These are phyloP conservation scores for Acropternis orthonyx DNA, from an alignment of 2,797 vertebrate genomes.

Conservation along the genomic window DNA sequence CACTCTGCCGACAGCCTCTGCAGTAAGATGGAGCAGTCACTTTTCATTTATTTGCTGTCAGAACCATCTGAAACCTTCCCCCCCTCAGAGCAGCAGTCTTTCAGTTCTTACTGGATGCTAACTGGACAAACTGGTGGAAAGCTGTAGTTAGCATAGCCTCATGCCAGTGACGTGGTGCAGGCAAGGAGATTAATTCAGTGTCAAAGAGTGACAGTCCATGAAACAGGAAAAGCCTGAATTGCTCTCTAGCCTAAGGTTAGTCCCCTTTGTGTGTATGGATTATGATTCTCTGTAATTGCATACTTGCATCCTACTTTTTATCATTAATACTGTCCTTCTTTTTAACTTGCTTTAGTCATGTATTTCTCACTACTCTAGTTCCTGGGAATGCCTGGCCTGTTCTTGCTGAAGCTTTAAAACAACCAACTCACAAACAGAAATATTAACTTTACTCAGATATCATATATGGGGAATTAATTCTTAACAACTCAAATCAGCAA, in stretches of 20 bases:
- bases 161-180: neutral
- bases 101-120: neutral
- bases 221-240: neutral
- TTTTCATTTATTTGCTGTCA: slow-evolving; percentile 27
- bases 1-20: neutral
- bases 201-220: neutral
- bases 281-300: neutral
- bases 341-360: neutral
- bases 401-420: neutral
- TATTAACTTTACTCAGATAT: neutral
- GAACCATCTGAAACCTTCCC: neutral
- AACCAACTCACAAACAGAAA: neutral
- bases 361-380: neutral
- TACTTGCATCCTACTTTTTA: neutral
- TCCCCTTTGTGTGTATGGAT: neutral
- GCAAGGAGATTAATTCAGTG: neutral
- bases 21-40: neutral
- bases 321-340: neutral
- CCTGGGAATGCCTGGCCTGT: neutral
- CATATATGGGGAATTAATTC: neutral
- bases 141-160: neutral
- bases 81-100: neutral
- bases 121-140: neutral
- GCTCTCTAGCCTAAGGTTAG: neutral
- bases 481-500: neutral